Evolutionary conservation across 2,888 invertebrate genomes (phyloP), one percentile per base, ranked within the genome.

Genomic region (Eupithecia exiguata): DNA sequence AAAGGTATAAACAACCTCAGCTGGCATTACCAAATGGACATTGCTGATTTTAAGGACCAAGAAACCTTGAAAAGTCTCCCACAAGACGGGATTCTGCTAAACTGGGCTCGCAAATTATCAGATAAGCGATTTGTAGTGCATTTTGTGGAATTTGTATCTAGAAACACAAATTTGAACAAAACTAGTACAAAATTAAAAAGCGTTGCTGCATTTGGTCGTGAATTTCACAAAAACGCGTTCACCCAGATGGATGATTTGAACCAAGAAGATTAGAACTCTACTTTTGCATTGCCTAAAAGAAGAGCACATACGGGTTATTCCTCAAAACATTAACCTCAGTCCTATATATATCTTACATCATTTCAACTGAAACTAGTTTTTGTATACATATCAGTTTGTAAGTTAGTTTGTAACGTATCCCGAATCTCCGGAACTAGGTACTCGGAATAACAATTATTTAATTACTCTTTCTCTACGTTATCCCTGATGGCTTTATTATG

Each of bases 81-180:
- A 73, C 73, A 40, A 46, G 38, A 46, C 66, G 14, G n/a, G 69
- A 67, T 68, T 49, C 30, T 67, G 35, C 5, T n/a, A 49, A 14
- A 49, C 49, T 62, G 35, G 35, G 30, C 18, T 62, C 16, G 18
- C 35, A 62, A 62, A 18, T 62, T 35, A 62, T 62, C 35, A 62
- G 61, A 30, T 61, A 61, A 30, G 61, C 61, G 5, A 35, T 35
- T 35, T 35, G 62, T 5, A 18, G 62, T 16, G 35, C 4, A 25
- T 58, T 21, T 58, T 5, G 58, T 25, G n/a, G 58, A 21, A 21
- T 53, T 53, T 53, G n/a, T 21, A 53, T 53, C 49, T 49, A n/a
- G 58, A 58, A 58, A 58, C 25, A 25, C 58, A 58, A 18, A 49
- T 53, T 53, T 53, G 10, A 21, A 49, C 49, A n/a, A 53, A 58